Conservation (phyloP, 2,888 invertebrate species). For the Thymelicus lineola region DNA sequence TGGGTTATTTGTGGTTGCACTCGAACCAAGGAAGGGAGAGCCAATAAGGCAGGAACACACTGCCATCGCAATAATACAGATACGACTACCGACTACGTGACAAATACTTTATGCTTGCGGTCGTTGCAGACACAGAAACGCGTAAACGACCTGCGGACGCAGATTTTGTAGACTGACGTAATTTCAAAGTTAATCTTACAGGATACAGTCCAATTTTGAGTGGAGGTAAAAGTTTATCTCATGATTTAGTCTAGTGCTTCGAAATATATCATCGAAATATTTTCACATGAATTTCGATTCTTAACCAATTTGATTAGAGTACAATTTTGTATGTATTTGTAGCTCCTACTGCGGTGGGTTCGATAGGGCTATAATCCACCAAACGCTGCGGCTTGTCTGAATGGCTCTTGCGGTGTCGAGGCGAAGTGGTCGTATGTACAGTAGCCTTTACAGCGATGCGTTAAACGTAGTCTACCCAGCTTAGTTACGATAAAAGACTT, state of each 20-base stretch:
- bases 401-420: conserved; percentile 38
- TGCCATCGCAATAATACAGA: conserved; percentile 52
- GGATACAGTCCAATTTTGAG: conserved; percentile 13
- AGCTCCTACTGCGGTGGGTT: not conserved
- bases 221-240: not conserved
- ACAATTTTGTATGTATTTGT: not conserved
- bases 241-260: not conserved
- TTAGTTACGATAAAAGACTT: conserved; percentile 53
- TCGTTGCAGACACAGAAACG: conserved; percentile 41
- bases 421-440: conserved; percentile 46
- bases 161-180: conserved; percentile 47
- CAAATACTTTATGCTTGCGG: conserved; percentile 61
- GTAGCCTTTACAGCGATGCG: conserved; percentile 57
- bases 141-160: conserved; percentile 22
- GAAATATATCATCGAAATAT: conserved; percentile 45
- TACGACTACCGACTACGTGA: conserved; percentile 57
- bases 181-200: conserved; percentile 9
- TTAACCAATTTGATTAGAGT: conserved; percentile 17
- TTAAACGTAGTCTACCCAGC: conserved; percentile 53
- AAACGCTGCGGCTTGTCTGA: conserved; percentile 31
- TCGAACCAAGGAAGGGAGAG: conserved; percentile 57
- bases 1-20: conserved; percentile 74
- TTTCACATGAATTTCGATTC: conserved; percentile 8
- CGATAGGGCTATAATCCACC: conserved; percentile 23
- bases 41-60: conserved; percentile 65